Conservation (phyloP, 2,113 vertebrate genomes). For the Platysternon megacephalum region DNA sequence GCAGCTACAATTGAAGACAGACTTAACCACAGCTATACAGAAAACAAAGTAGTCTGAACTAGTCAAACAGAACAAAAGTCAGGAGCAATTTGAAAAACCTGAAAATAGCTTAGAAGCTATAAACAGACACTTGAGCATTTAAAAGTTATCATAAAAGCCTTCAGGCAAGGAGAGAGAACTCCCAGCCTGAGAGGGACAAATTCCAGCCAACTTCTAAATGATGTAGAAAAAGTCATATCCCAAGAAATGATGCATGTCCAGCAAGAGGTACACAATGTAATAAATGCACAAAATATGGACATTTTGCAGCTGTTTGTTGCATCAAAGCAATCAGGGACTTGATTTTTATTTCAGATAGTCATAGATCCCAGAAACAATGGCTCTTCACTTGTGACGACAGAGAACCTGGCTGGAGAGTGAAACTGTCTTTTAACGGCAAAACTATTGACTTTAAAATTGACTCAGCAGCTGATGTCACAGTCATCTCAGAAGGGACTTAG, state of each 20-base stretch:
- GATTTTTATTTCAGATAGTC: background rate
- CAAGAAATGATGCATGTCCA: background rate
- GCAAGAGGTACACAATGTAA: background rate
- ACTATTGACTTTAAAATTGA: background rate
- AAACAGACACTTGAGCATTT: too few species aligned
- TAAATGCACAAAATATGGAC: background rate
- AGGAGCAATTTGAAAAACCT: background rate
- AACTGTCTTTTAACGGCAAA: background rate
- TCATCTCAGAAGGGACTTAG: too few species aligned
- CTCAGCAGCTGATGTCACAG: background rate
- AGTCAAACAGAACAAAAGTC: background rate
- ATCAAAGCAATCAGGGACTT: background rate
- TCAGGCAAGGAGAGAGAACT: too few species aligned
- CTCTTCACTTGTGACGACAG: background rate
- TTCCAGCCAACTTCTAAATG: too few species aligned
- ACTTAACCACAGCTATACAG: background rate
- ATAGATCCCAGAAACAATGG: too few species aligned
- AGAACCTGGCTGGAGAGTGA: background rate
- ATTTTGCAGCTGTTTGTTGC: background rate
- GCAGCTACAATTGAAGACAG: background rate
- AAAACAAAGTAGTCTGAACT: background rate
- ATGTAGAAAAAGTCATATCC: too few species aligned
- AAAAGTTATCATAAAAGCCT: too few species aligned
- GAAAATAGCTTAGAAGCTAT: too few species aligned
- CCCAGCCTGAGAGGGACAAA: too few species aligned